A percentile compares a stretch with the other conserved stretches of the same genome.
Conservation (phyloP, 2,888 invertebrate genomes). For the Cetonia aurata region DNA sequence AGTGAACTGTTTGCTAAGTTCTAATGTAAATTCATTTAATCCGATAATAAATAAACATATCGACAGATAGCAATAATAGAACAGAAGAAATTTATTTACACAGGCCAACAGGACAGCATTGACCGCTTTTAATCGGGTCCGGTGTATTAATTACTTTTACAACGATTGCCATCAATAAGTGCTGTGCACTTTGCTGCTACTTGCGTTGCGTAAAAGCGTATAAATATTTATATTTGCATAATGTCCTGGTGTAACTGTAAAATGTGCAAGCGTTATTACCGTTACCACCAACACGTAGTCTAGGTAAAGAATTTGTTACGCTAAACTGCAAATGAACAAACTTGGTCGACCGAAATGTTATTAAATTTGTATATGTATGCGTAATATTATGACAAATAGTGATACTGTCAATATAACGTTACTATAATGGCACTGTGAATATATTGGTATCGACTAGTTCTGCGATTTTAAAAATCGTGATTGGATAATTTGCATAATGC, state of each 20-base stretch:
- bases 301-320: slow-evolving; percentile 25
- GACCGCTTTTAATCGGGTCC: slow-evolving; percentile 37
- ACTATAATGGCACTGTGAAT: slow-evolving; percentile 5
- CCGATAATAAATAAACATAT: slow-evolving; percentile 31
- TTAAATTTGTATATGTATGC: not conserved
- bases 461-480: slow-evolving; percentile 5
- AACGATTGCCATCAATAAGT: slow-evolving; percentile 31
- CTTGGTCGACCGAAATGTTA: slow-evolving; percentile 21
- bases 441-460: slow-evolving; percentile 15
- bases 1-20: slow-evolving; percentile 7
- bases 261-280: slow-evolving; percentile 29
- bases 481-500: not conserved
- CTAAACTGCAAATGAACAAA: slow-evolving; percentile 22
- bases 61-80: slow-evolving; percentile 14
- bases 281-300: slow-evolving; percentile 18
- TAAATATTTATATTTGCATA: slow-evolving; percentile 41
- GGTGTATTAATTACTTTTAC: slow-evolving; percentile 33
- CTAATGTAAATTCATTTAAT: slow-evolving; percentile 27
- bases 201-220: slow-evolving; percentile 35
- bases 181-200: slow-evolving; percentile 17
- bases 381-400: slow-evolving; percentile 15
- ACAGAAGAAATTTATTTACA: slow-evolving; percentile 32
- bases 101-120: slow-evolving; percentile 30
- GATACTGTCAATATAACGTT: slow-evolving; percentile 11
- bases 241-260: slow-evolving; percentile 34